Base-by-base conservation (phyloP, 2,797 vertebrate genomes). In the Helarctos malayanus region DNA sequence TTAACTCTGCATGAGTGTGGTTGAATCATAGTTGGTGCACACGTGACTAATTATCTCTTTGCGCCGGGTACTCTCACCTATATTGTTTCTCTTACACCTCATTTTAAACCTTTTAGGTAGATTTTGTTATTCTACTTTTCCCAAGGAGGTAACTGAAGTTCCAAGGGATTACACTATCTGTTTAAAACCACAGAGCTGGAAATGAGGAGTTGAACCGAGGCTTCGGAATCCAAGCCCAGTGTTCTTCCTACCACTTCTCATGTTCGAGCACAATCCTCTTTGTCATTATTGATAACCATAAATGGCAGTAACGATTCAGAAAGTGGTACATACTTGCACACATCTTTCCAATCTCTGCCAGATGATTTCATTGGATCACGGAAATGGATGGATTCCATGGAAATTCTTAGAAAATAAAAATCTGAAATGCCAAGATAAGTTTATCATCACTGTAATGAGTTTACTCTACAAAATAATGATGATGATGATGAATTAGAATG, bases 381-480 rank as follows among this genome's bases (percentile, higher is more conserved):
- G 73, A 49, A 75, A 61, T 78, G 47, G 81, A 56, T 68, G 54
- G 18, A 89, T 82, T 88, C 65, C 57, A 80, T 78, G 45, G 78
- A 87, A 92, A 92, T 61, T 91, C 35, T 94, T 95, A 41, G 75
- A 87, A 95, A 82, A 94, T 61, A 29, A 88, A 88, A 91, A 94
- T 84, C 32, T 54, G 21, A 89, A 96, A 32, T 85, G 35, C 25
- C 71, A 25, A 63, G 68, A 56, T 85, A 61, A 88, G 13, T 57
- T 96, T 93, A 29, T 59, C 68, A 27, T 25, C 16, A 29, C 10
- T 69, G 10, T 80, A 81, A 69, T 54, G n/a, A 94, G 56, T 79
- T 79, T 85, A 59, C 11, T n/a, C 35, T 83, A 78, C 7, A 92
- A 94, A 94, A 88, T 52, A 93, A 84, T 76, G 32, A 79, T 54